Conservation (phyloP, 2,797 vertebrate genomes). For the Streptopelia turtur region DNA sequence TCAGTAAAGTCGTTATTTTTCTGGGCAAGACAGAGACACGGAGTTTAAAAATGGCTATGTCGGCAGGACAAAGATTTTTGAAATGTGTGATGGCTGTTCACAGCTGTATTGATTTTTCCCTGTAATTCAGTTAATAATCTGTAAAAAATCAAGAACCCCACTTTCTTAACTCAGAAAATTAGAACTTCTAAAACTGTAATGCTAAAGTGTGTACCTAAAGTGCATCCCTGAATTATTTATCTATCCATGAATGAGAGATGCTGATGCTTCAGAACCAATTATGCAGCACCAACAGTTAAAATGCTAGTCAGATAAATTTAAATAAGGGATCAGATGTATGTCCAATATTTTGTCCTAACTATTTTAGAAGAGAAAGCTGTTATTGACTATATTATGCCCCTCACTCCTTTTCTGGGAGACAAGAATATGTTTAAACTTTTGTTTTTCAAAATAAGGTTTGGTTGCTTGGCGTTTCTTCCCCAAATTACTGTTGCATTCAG, state of each 20-base stretch:
- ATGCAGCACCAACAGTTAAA: neutral
- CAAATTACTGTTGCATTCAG: neutral
- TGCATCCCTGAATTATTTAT: conserved; percentile 36
- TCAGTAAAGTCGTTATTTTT: neutral
- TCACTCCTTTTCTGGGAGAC: neutral
- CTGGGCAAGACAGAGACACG: neutral
- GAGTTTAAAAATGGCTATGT: neutral
- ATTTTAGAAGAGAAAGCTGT: neutral
- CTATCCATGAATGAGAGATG: neutral
- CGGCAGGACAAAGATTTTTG: neutral
- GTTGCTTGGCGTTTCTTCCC: rapidly evolving
- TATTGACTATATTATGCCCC: neutral
- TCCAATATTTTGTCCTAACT: neutral
- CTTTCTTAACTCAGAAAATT: neutral
- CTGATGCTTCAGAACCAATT: conserved; percentile 12
- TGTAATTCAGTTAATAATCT: neutral
- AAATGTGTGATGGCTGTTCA: neutral
- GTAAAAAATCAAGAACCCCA: neutral
- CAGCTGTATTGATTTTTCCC: neutral
- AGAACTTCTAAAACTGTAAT: neutral
- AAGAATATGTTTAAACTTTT: neutral
- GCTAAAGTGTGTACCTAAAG: neutral
- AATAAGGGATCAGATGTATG: neutral
- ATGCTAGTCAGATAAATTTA: neutral
- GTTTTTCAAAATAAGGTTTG: neutral